Base-by-base conservation (phyloP, 1,140 invertebrate genomes). In the Caenorhabditis latens region DNA sequence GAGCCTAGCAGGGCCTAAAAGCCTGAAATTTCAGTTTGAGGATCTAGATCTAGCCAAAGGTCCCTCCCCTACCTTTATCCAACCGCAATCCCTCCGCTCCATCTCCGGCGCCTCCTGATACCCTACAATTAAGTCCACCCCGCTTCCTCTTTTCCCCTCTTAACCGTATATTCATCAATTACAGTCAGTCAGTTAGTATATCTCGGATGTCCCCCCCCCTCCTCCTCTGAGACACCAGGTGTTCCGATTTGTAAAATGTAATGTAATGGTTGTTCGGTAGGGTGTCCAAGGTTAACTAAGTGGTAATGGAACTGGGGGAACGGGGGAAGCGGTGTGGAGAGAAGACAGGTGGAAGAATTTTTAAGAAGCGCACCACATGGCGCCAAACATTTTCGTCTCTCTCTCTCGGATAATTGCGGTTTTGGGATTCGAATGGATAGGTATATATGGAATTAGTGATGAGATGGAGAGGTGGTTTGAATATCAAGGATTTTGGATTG, bases 251-350 rank as follows among this genome's bases (percentile, higher is more conserved):
- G 63, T 67, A 67, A 67, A 61, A 14, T 61, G 16, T 61, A 61
- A 42, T 67, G 63, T 67, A 67, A 67, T 67, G 63, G 63, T 67
- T 67, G 32, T 40, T 9, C 9, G 63, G n/a, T 16, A 61, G 9
- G 58, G 58, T 67, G 63, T 40, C 63, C 63, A 67, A 67, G 63
- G 63, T 67, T 67, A 67, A 67, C 63, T 42, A 67, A 67, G 63
- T 67, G 63, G 24, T 67, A 67, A n/a, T n/a, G n/a, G n/a, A n/a
- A n/a, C n/a, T n/a, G n/a, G n/a, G n/a, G n/a, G n/a, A n/a, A 11
- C 9, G 32, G 32, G 40, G 24, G 32, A 8, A 24, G 58, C 7
- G n/a, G n/a, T 8, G n/a, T 61, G 32, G 32, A 61, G 16, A 24
- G 58, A 11, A 42, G 63, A 14, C 63, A 67, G 63, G 63, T 67